Percentiles rank a stretch among this genome's conserved stretches.
These are phyloP conservation scores for Zygothrica quintamaculata DNA, from an alignment of 2,888 invertebrate species.

Conservation along the genomic window DNA sequence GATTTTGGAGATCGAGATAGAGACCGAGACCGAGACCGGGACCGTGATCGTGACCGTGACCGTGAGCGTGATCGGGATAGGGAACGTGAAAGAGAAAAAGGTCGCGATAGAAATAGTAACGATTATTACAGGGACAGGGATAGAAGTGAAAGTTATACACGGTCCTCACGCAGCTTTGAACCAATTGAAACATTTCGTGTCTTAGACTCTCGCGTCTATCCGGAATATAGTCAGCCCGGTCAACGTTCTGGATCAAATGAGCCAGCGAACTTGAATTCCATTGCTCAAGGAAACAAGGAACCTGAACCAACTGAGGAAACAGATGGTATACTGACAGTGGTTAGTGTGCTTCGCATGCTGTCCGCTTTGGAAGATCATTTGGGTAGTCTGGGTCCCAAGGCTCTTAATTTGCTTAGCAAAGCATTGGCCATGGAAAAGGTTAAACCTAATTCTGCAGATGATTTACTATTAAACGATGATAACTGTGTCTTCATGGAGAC, in stretches of 20 bases:
- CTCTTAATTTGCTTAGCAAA: conserved; percentile 90
- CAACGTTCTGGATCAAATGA: conserved; percentile 31
- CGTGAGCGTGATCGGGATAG: conserved; percentile 20
- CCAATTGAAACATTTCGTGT: conserved; percentile 72
- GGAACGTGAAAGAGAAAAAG: conserved; percentile 3
- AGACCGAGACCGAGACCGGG: conserved; percentile 21
- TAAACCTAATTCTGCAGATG: conserved; percentile 90
- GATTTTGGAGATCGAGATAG: conserved; percentile 32
- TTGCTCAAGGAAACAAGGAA: conserved; percentile 53
- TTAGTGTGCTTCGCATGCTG: conserved; percentile 89
- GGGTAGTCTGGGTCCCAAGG: conserved; percentile 93
- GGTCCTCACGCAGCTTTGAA: conserved; percentile 53
- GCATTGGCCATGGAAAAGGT: conserved; percentile 91
- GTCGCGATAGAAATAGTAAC: not conserved
- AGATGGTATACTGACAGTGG: conserved; percentile 86
- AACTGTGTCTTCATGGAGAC: conserved; percentile 92
- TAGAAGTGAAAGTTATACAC: conserved; percentile 34
- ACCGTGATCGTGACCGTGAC: conserved; percentile 34
- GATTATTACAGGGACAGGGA: conserved; percentile 34
- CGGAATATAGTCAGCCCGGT: conserved; percentile 78
- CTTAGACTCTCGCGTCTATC: conserved; percentile 81
- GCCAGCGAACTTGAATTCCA: conserved; percentile 31
- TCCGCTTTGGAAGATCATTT: conserved; percentile 93
- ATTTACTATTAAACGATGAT: conserved; percentile 89
- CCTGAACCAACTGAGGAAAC: conserved; percentile 36